Evolutionary conservation across 2,113 vertebrate genomes (phyloP), one percentile per base, ranked within the genome.

Genomic region (Eurypyga helias): DNA sequence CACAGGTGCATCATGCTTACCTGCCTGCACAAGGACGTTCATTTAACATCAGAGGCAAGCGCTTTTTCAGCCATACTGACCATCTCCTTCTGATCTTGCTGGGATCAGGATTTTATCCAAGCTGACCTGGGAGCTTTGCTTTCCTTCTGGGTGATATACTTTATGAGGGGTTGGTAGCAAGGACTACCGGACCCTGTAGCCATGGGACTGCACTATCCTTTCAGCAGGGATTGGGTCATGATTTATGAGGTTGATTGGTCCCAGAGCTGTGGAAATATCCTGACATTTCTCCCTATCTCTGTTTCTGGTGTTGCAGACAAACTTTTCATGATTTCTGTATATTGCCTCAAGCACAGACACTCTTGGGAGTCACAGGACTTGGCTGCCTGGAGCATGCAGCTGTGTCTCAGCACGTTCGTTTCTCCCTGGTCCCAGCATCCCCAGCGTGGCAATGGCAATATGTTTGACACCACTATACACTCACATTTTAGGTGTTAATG

Each of bases 301-400:
- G 51, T 7, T 90, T 36, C 75, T 43, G 86, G 17, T 33, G 46
- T 21, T 36, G 38, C 80, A 89, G 73, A 38, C 77, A 75, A 55
- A 29, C 10, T 34, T 67, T 34, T 91, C 61, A 36, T 60, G 69
- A 16, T 55, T 61, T 57, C 84, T 65, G 52, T 14, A 60, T 13
- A 71, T 52, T 93, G 94, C 95, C 93, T 94, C 48, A 10, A 75
- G 95, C 96, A n/a, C 29, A 16, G 77, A 31, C n/a, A 24, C 84
- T n/a, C 91, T 12, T 2, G 62, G 91, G 93, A 67, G 36, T 4
- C 52, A 7, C 84, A 84, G 65, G 18, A 55, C 66, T 84, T 6
- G 2, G 52, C 52, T 96, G 93, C 96, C 89, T 61, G 93, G 65
- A 73, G 94, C 65, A 2, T 25, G 67, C 94, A 90, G 92, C 71